Conservation (phyloP, 2,888 invertebrate genomes). For the Schrankia costaestrigalis region DNA sequence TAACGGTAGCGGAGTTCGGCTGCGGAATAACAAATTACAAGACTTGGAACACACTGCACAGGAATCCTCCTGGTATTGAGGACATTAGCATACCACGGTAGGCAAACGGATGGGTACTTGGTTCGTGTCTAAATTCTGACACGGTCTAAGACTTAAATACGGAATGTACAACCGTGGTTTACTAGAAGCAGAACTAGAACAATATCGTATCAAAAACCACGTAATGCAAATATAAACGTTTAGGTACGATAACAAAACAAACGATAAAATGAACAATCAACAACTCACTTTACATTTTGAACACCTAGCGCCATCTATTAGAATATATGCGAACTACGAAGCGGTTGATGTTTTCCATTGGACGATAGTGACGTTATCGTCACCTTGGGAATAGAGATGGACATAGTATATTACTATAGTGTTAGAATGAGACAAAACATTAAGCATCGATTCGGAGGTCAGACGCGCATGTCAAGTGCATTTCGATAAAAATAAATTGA, state of each 20-base stretch:
- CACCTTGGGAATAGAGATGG: conserved; percentile 43
- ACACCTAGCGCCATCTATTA: conserved; percentile 63
- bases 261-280: not conserved
- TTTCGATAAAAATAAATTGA: conserved; percentile 54
- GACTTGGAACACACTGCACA: no score
- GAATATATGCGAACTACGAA: conserved; percentile 41
- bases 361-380: conserved; percentile 43
- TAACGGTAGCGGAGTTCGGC: no score
- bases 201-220: no score
- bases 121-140: no score
- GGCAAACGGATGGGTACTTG: no score
- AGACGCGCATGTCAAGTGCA: conserved; percentile 72
- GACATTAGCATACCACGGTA: no score
- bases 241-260: not conserved
- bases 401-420: conserved; percentile 1
- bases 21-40: no score
- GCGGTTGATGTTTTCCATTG: conserved; percentile 42
- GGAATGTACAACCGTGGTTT: no score
- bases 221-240: no score
- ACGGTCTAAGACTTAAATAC: no score
- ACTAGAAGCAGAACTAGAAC: no score
- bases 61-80: no score
- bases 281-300: not conserved
- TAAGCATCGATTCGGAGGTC: conserved; percentile 77
- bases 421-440: conserved; percentile 59